These are phyloP conservation scores for Drosophila athabasca DNA, from an alignment of 1,140 invertebrate species.

Conservation along the genomic window DNA sequence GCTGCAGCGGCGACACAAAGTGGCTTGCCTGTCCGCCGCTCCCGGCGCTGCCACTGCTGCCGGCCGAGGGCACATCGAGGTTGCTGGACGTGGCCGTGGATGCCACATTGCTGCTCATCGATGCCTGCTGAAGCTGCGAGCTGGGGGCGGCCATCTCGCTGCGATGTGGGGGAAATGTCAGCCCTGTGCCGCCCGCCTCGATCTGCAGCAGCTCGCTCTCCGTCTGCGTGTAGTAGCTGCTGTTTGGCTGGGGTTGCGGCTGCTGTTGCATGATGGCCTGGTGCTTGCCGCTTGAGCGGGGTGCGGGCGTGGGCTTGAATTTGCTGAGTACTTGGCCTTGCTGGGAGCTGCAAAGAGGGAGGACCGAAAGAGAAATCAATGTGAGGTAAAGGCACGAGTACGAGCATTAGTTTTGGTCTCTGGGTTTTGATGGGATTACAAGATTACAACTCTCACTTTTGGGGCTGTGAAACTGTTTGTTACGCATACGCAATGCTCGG, in stretches of 20 bases:
- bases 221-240: slow-evolving; percentile 81
- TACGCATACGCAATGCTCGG: too few relatives aligned
- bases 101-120: slow-evolving; percentile 27
- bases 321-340: slow-evolving; percentile 23
- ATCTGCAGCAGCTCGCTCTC: slow-evolving; percentile 79
- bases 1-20: slow-evolving; percentile 73
- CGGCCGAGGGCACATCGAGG: slow-evolving; percentile 61
- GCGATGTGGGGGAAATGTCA: slow-evolving; percentile 43
- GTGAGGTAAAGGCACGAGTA: neutral
- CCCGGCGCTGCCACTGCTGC: slow-evolving; percentile 48
- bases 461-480: neutral
- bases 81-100: slow-evolving; percentile 50
- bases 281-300: slow-evolving; percentile 39
- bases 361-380: slow-evolving; percentile 7
- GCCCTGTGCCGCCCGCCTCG: slow-evolving; percentile 65
- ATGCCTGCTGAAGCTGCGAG: slow-evolving; percentile 18
- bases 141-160: slow-evolving; percentile 13
- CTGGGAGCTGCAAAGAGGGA: slow-evolving; percentile 36
- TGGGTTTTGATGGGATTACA: neutral
- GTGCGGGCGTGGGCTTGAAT: slow-evolving; percentile 70
- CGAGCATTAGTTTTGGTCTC: neutral
- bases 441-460: neutral
- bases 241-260: slow-evolving; percentile 56
- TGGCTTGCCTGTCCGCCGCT: slow-evolving; percentile 55
- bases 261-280: slow-evolving; percentile 68